Base-by-base conservation (phyloP, 2,888 invertebrate genomes). In the Uloborus plumipes region DNA sequence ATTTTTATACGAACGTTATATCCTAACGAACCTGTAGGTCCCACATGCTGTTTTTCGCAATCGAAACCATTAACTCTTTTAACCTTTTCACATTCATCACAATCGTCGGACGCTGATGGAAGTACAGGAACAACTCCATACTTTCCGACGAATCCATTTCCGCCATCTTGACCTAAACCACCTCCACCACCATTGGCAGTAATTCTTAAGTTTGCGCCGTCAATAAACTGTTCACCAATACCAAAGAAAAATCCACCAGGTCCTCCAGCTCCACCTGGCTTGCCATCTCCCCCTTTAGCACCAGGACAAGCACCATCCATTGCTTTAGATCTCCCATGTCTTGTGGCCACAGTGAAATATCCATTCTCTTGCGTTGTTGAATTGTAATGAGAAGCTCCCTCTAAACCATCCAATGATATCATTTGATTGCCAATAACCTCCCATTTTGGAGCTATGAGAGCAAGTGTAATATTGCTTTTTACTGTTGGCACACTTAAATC, bases 371-470 rank as follows among this genome's bases (percentile, higher is more conserved):
- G 39, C 9, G 1, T 0, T 39, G 39, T 39, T 39, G 39, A 7
- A 39, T 9, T 39, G 11, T 39, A 9, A 39, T 39, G 11, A 39
- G 39, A 39, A 4, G 3, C 11, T 39, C 39, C 39, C 9, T 2
- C 39, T 7, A 11, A 11, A 11, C 39, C 39, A 39, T 39, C 39
- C 11, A 39, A 9, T 39, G 39, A 39, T 39, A 39, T 39, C 9
- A 9, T 39, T 11, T 11, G 39, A 39, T 39, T 2, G 7, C 31
- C 49, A 18, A 61, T 39, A 20, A 70, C 39, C 26, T 58, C 70
- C 70, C 70, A 70, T 20, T 70, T 70, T 6, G 70, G 70, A 2
- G 70, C 70, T n/a, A 70, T 55, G 58, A 70, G 18, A 47, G 18
- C 16, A 58, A 70, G 18, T 14, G 18, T 18, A 18, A 58, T 18